A percentile compares a stretch with the other conserved stretches of the same genome.
These are phyloP conservation scores for Temnothorax unifasciatus DNA, from an alignment of 2,888 invertebrate species.

Conservation along the genomic window DNA sequence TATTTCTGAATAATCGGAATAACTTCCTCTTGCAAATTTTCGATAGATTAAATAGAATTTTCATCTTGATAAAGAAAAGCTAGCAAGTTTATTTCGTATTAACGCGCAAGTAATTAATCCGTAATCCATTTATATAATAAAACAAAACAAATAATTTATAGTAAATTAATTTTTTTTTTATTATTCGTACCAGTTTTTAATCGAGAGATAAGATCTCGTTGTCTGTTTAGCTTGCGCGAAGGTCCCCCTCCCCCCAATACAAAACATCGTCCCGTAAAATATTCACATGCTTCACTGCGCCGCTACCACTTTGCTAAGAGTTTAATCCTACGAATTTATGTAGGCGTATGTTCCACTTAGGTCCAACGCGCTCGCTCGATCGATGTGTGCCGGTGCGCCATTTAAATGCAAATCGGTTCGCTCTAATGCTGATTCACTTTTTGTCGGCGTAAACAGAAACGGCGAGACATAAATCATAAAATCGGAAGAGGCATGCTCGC, in stretches of 20 bases:
- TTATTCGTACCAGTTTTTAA: not conserved
- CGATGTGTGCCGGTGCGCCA: conserved; percentile 8
- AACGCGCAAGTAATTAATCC: not conserved
- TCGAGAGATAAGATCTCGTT: not conserved
- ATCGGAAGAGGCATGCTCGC: not conserved
- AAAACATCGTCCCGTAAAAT: not conserved
- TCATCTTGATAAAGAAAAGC: not conserved
- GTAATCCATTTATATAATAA: not conserved
- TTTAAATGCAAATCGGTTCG: conserved; percentile 44
- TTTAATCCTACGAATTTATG: conserved; percentile 21
- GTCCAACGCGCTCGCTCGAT: conserved; percentile 22
- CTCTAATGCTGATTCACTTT: conserved; percentile 19
- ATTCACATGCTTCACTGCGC: not conserved
- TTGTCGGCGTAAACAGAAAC: conserved; percentile 1
- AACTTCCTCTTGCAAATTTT: conserved; percentile 7
- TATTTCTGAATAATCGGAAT: conserved; percentile 10
- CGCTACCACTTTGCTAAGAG: not conserved
- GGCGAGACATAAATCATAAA: conserved; percentile 8
- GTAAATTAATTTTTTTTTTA: not conserved
- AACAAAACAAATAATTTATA: not conserved
- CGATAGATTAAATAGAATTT: not conserved
- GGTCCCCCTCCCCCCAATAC: not conserved
- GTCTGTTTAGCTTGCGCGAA: not conserved
- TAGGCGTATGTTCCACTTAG: not conserved
- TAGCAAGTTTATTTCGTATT: not conserved